Base-by-base conservation (phyloP, 2,888 invertebrate genomes). In the Ashinkailepas kermadecensis region DNA sequence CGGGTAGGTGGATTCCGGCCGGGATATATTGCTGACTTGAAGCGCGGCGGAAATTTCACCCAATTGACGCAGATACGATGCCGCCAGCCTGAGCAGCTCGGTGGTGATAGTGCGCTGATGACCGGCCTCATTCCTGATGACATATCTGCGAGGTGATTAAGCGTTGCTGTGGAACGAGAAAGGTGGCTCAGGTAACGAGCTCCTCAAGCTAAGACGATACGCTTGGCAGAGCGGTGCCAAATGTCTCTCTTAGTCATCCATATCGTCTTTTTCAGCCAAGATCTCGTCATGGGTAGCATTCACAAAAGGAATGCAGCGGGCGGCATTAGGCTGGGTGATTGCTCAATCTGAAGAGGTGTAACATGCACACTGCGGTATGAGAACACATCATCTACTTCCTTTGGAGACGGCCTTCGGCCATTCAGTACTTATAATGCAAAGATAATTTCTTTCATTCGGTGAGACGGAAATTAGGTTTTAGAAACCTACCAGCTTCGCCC, bases 211-310 rank as follows among this genome's bases (percentile, higher is more conserved):
- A 67, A 67, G 25, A 67, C 67, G 67, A 67, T 67, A 25, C 25
- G 67, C 25, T 25, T 67, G 25, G 6, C 12, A 2, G 67, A 67
- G 25, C 12, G 2, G 8, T 8, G 25, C 67, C 7, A 65, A 67
- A 67, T 67, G 67, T 67, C 67, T 67, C 67, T 25, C 25, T 67
- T 67, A 67, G 67, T 67, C 67, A 67, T 67, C 67, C n/a, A 67
- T 67, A 67, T 25, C 25, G 25, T 13, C 67, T 13, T 39, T 39
- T 39, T 39, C 39, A 39, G 39, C 39, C 39, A 39, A 39, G 39
- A 39, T 39, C 39, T 11, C 67, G 25, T 25, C n/a, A 67, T 25
- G 25, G 67, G 10, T 25, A 67, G 25, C 25, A 25, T 67, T 67
- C 25, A 25, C 13, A 25, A 25, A 11, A 3, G 67, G 25, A 11